Conservation (phyloP, 2,888 invertebrate species). For the Drosophila percnosoma region DNA sequence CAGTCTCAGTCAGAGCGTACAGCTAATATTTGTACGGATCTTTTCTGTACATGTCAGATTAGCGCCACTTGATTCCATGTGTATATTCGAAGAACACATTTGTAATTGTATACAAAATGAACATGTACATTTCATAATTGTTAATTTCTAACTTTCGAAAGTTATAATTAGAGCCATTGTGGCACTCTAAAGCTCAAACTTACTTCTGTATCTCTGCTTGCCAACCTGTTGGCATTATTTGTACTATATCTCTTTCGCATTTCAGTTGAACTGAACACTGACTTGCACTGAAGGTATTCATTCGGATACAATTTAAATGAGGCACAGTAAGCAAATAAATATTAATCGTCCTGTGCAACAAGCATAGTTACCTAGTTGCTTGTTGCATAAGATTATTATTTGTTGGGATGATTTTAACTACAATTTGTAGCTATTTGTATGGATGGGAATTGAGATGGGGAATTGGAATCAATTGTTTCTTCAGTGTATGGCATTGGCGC, state of each 20-base stretch:
- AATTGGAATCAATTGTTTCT: constrained; percentile 1
- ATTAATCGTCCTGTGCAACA: neutral
- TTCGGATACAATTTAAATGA: neutral
- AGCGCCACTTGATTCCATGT: neutral
- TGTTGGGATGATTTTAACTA: neutral
- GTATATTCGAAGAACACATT: neutral
- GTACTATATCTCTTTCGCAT: neutral
- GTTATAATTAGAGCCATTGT: neutral
- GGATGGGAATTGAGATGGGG: neutral
- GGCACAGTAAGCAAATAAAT: neutral
- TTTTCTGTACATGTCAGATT: neutral
- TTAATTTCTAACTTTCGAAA: neutral
- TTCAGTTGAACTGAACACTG: neutral
- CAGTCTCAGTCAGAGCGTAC: neutral
- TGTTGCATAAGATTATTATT: neutral
- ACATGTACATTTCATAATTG: neutral
- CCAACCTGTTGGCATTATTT: neutral
- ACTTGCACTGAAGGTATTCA: neutral
- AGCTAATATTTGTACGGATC: neutral
- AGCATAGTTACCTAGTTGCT: no score
- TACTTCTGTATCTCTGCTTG: constrained; percentile 1
- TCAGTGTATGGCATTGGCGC: constrained; percentile 48
- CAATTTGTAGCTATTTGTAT: neutral
- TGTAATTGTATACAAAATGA: neutral
- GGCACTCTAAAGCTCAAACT: neutral